These are phyloP conservation scores for Athalia rosae DNA, from an alignment of 2,888 invertebrate genomes.

Conservation along the genomic window DNA sequence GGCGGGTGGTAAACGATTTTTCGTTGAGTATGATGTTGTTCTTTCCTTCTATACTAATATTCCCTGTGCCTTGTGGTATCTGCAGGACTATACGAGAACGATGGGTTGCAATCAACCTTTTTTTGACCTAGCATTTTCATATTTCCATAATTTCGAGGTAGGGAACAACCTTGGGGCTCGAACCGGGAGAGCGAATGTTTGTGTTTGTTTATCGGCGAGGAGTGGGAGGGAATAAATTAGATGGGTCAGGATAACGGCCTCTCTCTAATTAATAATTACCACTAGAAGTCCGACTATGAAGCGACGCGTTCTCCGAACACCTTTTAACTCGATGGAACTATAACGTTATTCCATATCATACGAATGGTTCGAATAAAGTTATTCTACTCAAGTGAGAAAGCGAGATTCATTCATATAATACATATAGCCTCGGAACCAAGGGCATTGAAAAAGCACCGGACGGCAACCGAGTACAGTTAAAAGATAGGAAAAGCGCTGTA, in stretches of 20 bases:
- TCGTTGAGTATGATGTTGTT: not conserved
- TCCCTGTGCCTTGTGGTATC: not conserved
- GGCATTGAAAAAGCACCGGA: too few relatives aligned
- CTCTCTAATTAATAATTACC: conserved; percentile 17
- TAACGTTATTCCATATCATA: not conserved
- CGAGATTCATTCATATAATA: not conserved
- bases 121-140: conserved; percentile 34
- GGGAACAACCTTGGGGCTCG: conserved; percentile 1
- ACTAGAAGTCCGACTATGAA: not conserved
- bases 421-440: too few relatives aligned
- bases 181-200: not conserved
- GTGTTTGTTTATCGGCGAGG: conserved; percentile 5
- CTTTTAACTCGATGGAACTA: not conserved
- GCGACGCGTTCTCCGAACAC: not conserved
- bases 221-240: conserved; percentile 4
- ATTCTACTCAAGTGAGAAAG: not conserved
- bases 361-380: not conserved
- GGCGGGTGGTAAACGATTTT: not conserved
- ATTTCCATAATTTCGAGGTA: conserved; percentile 32
- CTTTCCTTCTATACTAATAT: not conserved
- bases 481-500: too few relatives aligned
- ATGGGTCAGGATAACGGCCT: conserved; percentile 26
- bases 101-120: conserved; percentile 22
- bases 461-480: too few relatives aligned
- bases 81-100: too few relatives aligned